Evolutionary conservation across 2,113 vertebrate genomes (phyloP).

Genomic region (Zonotrichia leucophrys): DNA sequence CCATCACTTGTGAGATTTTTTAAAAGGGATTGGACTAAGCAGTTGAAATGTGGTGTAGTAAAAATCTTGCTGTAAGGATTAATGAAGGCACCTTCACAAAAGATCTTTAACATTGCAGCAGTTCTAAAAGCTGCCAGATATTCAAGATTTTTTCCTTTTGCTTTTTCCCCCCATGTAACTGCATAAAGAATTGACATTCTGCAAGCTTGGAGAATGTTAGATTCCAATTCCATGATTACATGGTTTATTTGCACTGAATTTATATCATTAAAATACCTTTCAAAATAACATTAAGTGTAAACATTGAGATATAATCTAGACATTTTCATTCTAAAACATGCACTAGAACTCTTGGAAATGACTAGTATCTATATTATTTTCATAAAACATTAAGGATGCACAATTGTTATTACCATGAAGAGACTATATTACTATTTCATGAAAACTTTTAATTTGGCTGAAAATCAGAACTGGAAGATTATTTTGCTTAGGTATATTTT

Average conservation of each 20-base stretch:
- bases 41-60: background rate
- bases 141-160: background rate
- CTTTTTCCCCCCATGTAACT: background rate
- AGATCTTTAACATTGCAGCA: background rate
- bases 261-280: background rate
- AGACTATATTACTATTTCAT: background rate
- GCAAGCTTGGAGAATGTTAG: background rate
- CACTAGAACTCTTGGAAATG: background rate
- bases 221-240: background rate
- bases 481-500: background rate
- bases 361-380: background rate
- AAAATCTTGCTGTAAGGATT: background rate
- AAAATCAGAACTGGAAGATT: background rate
- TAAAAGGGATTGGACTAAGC: background rate
- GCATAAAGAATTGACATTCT: background rate
- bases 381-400: background rate
- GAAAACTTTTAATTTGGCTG: background rate
- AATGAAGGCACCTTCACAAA: background rate
- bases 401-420: background rate
- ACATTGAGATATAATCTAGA: background rate
- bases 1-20: background rate
- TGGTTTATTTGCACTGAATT: background rate
- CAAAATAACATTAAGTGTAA: background rate
- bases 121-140: background rate
- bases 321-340: background rate